phyloP scores from a whole-genome alignment of 2,113 vertebrate genomes.

The Oxyruncus cristatus region DNA sequence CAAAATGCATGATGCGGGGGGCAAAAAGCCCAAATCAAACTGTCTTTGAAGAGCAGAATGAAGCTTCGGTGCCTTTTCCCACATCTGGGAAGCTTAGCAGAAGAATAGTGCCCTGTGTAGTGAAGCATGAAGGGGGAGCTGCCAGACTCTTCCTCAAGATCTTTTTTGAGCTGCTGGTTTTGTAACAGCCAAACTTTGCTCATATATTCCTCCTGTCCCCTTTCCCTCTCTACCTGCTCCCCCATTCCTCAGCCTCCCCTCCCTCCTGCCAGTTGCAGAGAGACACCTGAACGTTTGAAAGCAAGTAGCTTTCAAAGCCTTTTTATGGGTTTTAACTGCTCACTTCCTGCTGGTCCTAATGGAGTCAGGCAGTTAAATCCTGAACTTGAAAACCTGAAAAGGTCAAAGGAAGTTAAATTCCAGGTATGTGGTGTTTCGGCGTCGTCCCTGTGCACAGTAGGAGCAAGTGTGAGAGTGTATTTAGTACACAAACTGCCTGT shows the following conservation, averaged over 20 bases:
- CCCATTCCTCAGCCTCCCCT: neutral
- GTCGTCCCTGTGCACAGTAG: neutral
- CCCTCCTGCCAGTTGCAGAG: neutral
- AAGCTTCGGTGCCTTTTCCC: neutral
- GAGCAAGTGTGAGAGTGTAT: neutral
- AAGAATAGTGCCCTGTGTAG: neutral
- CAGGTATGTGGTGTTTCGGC: neutral
- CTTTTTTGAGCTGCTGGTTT: neutral
- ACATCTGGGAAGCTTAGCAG: neutral
- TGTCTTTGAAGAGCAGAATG: neutral
- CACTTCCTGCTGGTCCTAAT: neutral
- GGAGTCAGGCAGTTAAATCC: conserved; percentile 8
- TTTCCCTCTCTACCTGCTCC: neutral
- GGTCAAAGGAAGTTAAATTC: neutral
- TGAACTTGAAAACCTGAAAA: neutral
- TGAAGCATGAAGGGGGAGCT: neutral
- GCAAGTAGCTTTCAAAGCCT: neutral
- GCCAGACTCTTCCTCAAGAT: neutral
- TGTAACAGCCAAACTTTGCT: neutral
- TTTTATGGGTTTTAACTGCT: neutral
- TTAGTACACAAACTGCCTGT: neutral
- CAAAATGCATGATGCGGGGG: neutral
- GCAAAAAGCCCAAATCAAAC: neutral
- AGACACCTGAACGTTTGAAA: neutral
- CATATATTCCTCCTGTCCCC: neutral